Conservation (phyloP, 2,797 vertebrate genomes). For the Pipistrellus pipistrellus region DNA sequence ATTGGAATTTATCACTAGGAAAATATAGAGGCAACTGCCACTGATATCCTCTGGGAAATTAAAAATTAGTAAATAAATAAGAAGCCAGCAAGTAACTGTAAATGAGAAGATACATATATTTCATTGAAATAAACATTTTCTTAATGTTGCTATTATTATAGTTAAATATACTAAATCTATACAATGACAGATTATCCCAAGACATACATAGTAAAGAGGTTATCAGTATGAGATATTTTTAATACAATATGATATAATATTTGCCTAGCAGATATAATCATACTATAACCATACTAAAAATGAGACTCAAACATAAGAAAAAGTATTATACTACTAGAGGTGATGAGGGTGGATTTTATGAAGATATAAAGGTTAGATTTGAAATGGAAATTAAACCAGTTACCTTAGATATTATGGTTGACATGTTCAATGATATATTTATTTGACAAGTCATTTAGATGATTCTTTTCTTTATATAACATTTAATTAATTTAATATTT, state of each 20-base stretch:
- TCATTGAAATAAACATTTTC: conserved; percentile 31
- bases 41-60: conserved; percentile 46
- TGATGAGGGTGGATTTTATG: background rate
- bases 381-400: conserved; percentile 41
- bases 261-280: background rate
- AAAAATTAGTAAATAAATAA: conserved; percentile 68
- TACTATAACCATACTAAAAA: conserved; percentile 2
- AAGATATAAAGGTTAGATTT: background rate
- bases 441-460: background rate
- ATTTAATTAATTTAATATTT: conserved; percentile 9
- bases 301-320: background rate
- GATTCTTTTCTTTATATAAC: background rate
- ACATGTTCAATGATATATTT: conserved; percentile 14
- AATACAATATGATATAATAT: background rate
- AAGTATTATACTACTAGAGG: background rate
- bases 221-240: conserved; percentile 26
- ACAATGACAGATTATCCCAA: conserved; percentile 33
- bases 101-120: conserved; percentile 69
- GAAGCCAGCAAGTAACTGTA: conserved; percentile 48
- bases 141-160: background rate
- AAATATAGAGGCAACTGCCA: conserved; percentile 42
- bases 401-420: background rate
- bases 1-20: conserved; percentile 56
- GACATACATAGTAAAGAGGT: conserved; percentile 14
- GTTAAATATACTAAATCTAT: conserved; percentile 53